These are phyloP conservation scores for Nesidiocoris tenuis DNA, from an alignment of 2,888 invertebrate genomes.

Conservation along the genomic window DNA sequence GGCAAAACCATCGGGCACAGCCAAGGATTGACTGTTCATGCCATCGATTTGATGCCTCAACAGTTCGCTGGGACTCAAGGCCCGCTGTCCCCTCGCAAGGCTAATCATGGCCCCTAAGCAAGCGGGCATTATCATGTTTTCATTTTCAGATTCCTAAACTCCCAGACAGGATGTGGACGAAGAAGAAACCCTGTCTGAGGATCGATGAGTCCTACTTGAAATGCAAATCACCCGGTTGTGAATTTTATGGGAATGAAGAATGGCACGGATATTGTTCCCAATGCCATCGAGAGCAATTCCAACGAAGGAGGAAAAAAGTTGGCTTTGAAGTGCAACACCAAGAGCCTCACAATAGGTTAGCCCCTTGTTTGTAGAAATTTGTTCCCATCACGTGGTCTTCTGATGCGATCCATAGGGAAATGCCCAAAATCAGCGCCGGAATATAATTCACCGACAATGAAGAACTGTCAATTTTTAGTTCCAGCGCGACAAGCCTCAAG, in stretches of 20 bases:
- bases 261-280: slow-evolving; percentile 98
- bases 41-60: too few species aligned
- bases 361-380: neutral
- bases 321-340: slow-evolving; percentile 1
- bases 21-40: too few species aligned
- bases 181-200: slow-evolving; percentile 30
- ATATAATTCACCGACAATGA: too few species aligned
- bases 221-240: slow-evolving; percentile 85
- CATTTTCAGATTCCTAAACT: too few species aligned
- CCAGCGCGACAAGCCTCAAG: neutral
- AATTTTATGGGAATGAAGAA: slow-evolving; percentile 94
- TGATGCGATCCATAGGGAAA: too few species aligned
- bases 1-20: too few species aligned
- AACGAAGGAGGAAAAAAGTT: slow-evolving; percentile 53
- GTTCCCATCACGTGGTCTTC: too few species aligned
- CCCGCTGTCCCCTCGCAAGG: too few species aligned
- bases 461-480: slow-evolving; percentile 19
- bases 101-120: too few species aligned
- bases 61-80: too few species aligned
- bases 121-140: too few species aligned
- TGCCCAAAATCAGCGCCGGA: too few species aligned
- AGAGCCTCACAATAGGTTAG: neutral
- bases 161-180: slow-evolving; percentile 40
- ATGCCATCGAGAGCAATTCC: slow-evolving; percentile 83
- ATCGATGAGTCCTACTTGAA: slow-evolving; percentile 82